phyloP scores from a whole-genome alignment of 35 echinoderm and acorn worm genomes.

The Apostichopus japonicus region DNA sequence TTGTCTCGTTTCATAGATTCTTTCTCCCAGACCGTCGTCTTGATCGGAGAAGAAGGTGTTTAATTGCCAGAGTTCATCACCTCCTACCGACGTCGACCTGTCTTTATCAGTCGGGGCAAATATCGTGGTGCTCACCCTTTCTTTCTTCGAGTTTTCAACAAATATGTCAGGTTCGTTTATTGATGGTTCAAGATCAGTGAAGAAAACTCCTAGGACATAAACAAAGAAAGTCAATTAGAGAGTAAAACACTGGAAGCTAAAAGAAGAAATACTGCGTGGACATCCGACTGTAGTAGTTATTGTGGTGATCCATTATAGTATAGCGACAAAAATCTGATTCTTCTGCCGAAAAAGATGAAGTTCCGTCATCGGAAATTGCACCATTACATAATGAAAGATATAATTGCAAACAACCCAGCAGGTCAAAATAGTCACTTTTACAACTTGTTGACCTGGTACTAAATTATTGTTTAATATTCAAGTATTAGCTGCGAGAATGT shows the following conservation, averaged over 20 bases:
- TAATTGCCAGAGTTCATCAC: constrained; percentile 9
- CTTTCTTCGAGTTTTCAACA: background rate
- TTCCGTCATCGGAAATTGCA: too few relatives aligned
- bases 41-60: constrained; percentile 23
- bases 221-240: background rate
- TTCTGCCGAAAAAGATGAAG: too few relatives aligned
- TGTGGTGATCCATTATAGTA: background rate
- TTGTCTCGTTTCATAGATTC: constrained; percentile 12
- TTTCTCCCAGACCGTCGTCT: background rate
- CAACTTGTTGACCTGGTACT: too few relatives aligned
- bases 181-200: constrained; percentile 16
- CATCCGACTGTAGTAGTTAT: background rate
- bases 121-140: background rate
- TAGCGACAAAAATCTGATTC: background rate
- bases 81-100: constrained; percentile 2
- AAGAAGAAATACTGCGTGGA: background rate
- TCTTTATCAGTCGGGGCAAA: constrained; percentile 34
- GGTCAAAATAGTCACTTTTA: too few relatives aligned
- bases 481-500: too few relatives aligned
- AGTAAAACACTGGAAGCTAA: background rate
- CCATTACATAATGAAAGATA: too few relatives aligned
- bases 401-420: too few relatives aligned
- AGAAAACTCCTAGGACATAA: constrained; percentile 13
- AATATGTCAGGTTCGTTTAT: background rate
- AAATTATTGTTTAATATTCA: too few relatives aligned